Evolutionary conservation across 2,113 vertebrate species (phyloP), one percentile per base, ranked within the genome.

Genomic region (Coracopsis vasa): DNA sequence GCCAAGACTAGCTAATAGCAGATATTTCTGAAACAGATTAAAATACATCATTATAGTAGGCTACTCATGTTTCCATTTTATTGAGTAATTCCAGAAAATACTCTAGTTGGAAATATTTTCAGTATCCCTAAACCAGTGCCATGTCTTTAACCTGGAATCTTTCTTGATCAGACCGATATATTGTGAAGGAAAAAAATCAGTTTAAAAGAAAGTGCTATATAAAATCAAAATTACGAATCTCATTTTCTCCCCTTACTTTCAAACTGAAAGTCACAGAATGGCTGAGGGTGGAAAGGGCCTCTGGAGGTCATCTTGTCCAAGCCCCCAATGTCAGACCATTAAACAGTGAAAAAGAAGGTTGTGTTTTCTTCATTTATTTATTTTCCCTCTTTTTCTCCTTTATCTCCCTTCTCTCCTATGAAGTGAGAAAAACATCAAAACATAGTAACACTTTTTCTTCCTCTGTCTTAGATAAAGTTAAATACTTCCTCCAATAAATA

Each of bases 271-370:
- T 64, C 39, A 67, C 18, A 67, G 45, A 64, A 67, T 15, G 7
- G 11, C 19, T 0, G 0, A 81, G 16, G 4, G 3, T 60, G 6
- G 23, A 82, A 88, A 18, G 13, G 4, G 58, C 3, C 12, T 65
- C 11, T 61, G 13, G 20, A 82, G 6, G 24, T 65, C 13, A 7
- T 54, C 58, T 54, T 69, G 7, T 35, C 27, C 39, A 80, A 86
- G 17, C 16, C 19, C 21, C 17, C 10, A 71, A 0, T 66, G 42
- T 33, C 31, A 60, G 31, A 44, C 44, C 64, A 66, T 61, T 66
- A 80, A 82, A 33, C 28, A 87, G 10, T 88, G 39, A 64, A 87
- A 91, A 53, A 86, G 15, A 42, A 61, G 13, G 6, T 31, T 48
- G 64, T 50, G 2, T 24, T 84, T 89, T 39, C 3, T 66, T 78